These are phyloP conservation scores for Agonopterix arenella DNA, from an alignment of 2,888 invertebrate species.

Conservation along the genomic window DNA sequence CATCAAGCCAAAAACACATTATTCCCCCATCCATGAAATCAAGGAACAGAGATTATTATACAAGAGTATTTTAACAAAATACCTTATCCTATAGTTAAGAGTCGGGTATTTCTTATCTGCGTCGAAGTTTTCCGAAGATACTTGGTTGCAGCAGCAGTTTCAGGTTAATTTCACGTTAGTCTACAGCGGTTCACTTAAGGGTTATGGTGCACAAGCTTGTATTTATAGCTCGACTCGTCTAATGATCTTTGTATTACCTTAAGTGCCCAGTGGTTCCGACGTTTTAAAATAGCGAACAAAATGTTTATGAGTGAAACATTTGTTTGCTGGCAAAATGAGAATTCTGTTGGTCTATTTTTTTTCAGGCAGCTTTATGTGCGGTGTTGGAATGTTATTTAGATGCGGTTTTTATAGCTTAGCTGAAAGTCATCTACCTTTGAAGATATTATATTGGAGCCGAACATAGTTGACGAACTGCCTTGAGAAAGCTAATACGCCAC, in stretches of 20 bases:
- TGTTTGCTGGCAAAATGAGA: not conserved
- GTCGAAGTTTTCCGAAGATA: conserved; percentile 20
- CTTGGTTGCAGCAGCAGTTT: conserved; percentile 34
- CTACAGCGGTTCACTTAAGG: conserved; percentile 44
- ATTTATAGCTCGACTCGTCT: conserved; percentile 47
- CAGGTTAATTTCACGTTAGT: conserved; percentile 58
- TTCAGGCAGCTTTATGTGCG: too few species aligned
- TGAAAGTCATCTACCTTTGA: too few species aligned
- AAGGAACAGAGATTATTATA: not conserved
- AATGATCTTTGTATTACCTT: conserved; percentile 54
- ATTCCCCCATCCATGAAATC: not conserved
- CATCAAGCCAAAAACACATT: not conserved
- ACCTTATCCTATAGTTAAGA: not conserved
- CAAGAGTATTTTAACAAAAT: not conserved
- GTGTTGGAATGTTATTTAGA: too few species aligned
- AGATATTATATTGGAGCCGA: too few species aligned
- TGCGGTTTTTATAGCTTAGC: too few species aligned
- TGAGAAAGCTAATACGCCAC: too few species aligned
- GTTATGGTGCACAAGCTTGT: conserved; percentile 45
- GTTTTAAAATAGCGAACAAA: not conserved
- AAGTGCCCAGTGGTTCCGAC: conserved; percentile 11
- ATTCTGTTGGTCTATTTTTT: too few species aligned
- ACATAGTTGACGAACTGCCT: too few species aligned
- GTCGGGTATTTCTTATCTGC: conserved; percentile 2
- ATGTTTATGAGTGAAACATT: not conserved